Conservation (phyloP, 2,113 vertebrate genomes). For the Eidolon helvum region DNA sequence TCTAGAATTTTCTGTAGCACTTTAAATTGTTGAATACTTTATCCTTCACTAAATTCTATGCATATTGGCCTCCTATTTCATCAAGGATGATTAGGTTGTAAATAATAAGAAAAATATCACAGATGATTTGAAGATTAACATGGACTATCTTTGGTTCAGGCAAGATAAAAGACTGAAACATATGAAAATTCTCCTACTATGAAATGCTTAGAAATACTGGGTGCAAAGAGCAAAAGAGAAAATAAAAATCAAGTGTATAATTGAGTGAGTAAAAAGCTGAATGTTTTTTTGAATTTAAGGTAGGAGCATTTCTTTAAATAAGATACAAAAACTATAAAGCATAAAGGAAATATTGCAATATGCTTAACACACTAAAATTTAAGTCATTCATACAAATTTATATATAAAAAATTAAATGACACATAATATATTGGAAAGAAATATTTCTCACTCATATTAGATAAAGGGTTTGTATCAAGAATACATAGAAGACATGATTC, state of each 20-base stretch:
- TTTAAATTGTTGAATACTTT: background rate
- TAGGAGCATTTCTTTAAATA: background rate
- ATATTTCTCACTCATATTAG: background rate
- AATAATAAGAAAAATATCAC: background rate
- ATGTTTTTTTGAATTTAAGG: background rate
- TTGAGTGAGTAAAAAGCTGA: background rate
- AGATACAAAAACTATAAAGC: background rate
- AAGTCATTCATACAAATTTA: background rate
- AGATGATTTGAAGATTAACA: background rate
- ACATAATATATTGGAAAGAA: background rate
- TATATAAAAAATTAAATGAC: background rate
- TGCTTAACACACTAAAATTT: background rate
- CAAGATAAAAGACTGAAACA: background rate
- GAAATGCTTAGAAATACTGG: background rate
- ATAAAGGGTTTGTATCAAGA: background rate
- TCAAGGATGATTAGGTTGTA: background rate
- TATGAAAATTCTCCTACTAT: background rate
- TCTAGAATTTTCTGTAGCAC: background rate
- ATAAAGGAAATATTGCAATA: background rate
- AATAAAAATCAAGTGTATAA: background rate
- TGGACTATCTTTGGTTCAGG: background rate
- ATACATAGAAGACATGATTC: background rate
- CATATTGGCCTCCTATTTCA: background rate
- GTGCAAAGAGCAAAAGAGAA: background rate
- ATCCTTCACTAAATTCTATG: background rate